Evolutionary conservation across 2,888 invertebrate species (phyloP).

Genomic region (Tryphoninae sp.): DNA sequence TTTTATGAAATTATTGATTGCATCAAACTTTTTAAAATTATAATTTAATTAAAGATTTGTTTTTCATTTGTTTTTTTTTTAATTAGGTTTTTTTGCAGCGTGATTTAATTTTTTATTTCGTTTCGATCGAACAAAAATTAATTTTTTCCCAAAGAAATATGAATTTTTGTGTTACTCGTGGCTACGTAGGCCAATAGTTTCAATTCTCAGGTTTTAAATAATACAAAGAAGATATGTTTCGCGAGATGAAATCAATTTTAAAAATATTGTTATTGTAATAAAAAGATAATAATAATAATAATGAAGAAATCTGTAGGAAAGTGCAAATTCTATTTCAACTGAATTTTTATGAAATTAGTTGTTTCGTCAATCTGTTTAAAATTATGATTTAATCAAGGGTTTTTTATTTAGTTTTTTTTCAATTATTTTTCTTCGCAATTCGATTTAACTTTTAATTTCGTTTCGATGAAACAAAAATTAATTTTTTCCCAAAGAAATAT

Average conservation of each 20-base stretch:
- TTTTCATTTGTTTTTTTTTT: not conserved
- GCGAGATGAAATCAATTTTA: too few relatives aligned
- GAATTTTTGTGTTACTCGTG: too few relatives aligned
- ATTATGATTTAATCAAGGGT: not conserved
- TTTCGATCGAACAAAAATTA: not conserved
- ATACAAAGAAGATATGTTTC: not conserved
- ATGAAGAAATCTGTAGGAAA: not conserved
- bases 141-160: not conserved
- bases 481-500: not conserved
- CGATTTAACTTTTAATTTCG: not conserved
- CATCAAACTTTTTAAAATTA: not conserved
- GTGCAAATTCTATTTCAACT: not conserved
- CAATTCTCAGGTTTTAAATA: slow-evolving; percentile 1
- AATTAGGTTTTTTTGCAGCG: not conserved
- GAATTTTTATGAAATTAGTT: not conserved
- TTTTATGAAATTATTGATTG: not conserved
- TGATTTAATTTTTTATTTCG: not conserved
- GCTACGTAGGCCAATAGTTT: not conserved
- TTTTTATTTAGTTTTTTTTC: not conserved
- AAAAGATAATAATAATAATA: not conserved
- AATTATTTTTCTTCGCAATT: not conserved
- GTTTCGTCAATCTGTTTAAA: not conserved
- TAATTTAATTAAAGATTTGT: not conserved
- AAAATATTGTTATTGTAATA: too few relatives aligned
- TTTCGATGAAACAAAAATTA: not conserved